These are phyloP conservation scores for Glaucomys volans DNA, from an alignment of 2,113 vertebrate species.

Conservation along the genomic window DNA sequence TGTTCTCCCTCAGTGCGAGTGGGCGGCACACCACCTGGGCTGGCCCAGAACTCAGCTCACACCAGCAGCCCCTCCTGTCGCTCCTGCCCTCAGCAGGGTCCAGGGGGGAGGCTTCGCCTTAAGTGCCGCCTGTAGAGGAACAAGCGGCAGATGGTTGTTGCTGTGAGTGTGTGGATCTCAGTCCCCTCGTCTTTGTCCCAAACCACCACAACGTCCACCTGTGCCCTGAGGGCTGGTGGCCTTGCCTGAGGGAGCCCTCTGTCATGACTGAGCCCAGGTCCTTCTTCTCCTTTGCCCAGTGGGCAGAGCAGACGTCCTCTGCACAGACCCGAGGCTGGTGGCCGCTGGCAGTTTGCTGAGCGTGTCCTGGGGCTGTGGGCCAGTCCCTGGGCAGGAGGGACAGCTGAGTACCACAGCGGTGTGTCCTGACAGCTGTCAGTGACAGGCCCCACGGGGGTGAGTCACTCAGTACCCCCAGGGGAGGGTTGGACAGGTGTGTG, in stretches of 20 bases:
- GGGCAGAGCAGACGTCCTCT: background rate
- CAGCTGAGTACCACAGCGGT: too few species aligned
- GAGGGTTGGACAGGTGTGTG: background rate
- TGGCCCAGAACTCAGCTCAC: accelerated
- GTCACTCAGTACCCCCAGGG: background rate
- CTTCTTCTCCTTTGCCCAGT: background rate
- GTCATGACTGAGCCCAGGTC: accelerated
- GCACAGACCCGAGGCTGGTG: background rate
- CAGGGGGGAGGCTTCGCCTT: background rate
- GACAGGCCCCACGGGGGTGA: accelerated
- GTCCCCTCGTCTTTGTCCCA: background rate
- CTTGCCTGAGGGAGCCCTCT: accelerated
- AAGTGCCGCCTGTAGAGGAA: accelerated
- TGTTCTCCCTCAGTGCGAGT: accelerated
- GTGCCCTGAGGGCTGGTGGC: accelerated
- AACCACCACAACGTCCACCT: background rate
- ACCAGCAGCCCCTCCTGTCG: background rate
- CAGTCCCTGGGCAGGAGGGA: accelerated
- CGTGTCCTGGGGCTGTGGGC: too few species aligned
- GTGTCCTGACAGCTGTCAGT: accelerated
- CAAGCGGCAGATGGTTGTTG: accelerated
- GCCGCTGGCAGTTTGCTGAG: background rate
- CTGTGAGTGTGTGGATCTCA: accelerated
- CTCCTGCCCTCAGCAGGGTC: background rate
- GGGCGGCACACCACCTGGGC: accelerated